phyloP scores from a whole-genome alignment of 1,140 invertebrate species.

The Bombus ignitus region DNA sequence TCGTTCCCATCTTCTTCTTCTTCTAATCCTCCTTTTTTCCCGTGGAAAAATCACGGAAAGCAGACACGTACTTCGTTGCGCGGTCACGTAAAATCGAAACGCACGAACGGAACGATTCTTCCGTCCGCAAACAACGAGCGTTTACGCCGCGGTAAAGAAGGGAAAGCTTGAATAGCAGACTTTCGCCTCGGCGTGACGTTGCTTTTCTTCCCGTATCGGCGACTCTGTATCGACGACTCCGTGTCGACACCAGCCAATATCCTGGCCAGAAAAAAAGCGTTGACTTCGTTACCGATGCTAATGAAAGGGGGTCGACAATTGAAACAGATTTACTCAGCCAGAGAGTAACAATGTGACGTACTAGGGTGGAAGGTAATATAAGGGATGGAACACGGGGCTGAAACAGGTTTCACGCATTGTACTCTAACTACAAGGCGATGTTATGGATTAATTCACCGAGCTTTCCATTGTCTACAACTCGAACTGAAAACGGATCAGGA shows the following conservation, averaged over 20 bases:
- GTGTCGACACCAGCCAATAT: not conserved
- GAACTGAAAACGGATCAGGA: conserved; percentile 32
- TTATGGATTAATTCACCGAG: conserved; percentile 44
- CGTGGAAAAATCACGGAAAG: not conserved
- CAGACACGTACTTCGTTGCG: not conserved
- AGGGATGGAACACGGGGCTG: not conserved
- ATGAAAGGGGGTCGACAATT: conserved; percentile 42
- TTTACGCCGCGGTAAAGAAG: not conserved
- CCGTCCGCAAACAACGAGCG: conserved; percentile 7
- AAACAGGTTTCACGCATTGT: conserved; percentile 46
- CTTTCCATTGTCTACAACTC: conserved; percentile 24
- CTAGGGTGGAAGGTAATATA: not conserved
- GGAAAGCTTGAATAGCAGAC: not conserved
- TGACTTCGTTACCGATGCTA: conserved; percentile 40
- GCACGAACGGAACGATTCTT: conserved; percentile 14
- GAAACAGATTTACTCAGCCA: conserved; percentile 28
- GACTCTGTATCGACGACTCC: not conserved
- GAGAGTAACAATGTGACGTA: not conserved
- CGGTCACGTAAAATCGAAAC: conserved; percentile 15
- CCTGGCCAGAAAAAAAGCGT: not conserved
- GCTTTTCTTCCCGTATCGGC: not conserved
- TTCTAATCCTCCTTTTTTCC: not conserved
- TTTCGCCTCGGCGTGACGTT: not conserved
- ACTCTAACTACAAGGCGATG: conserved; percentile 30
- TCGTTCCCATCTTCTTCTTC: too few species aligned